A percentile compares a stretch with the other conserved stretches of the same genome.
These are phyloP conservation scores for Alosa alosa DNA, from an alignment of 2,113 vertebrate species.

Conservation along the genomic window DNA sequence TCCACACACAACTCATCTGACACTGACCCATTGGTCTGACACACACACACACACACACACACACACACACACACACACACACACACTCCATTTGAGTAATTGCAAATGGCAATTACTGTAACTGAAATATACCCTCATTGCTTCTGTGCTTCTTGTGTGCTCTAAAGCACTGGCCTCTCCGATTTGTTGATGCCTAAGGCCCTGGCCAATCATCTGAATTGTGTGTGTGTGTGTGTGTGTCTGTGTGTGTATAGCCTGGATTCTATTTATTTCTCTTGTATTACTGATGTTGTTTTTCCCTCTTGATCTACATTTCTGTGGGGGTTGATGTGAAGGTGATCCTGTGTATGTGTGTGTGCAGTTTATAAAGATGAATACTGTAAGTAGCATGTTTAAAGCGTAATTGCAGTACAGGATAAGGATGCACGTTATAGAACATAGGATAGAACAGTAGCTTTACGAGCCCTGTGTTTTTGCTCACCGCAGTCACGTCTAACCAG, in stretches of 20 bases:
- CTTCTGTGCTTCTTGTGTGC: conserved; percentile 40
- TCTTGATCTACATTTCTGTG: not conserved
- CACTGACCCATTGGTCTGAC: not conserved
- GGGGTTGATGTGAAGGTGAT: not conserved
- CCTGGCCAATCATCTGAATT: conserved; percentile 30
- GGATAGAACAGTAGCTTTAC: not conserved
- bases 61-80: not conserved
- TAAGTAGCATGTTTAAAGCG: not conserved
- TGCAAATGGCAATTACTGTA: conserved; percentile 59
- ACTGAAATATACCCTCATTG: conserved; percentile 42
- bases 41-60: not conserved
- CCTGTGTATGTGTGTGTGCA: conserved; percentile 6
- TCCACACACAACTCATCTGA: not conserved
- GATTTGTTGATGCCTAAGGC: conserved; percentile 67
- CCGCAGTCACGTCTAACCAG: conserved; percentile 90
- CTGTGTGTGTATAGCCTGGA: not conserved
- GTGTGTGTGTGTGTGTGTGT: conserved; percentile 16
- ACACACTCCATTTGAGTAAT: conserved; percentile 1
- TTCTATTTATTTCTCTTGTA: conserved; percentile 54
- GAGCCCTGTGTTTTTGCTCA: not conserved
- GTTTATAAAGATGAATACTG: not conserved
- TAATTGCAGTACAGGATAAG: not conserved
- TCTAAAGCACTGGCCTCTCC: not conserved
- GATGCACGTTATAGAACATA: too few relatives aligned
- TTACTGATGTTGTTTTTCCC: conserved; percentile 33